Percentiles rank a stretch among this genome's conserved stretches.
Evolutionary conservation across 92 coral and sea anemone species (phyloP).

Genomic region (Meandrina meandrites): DNA sequence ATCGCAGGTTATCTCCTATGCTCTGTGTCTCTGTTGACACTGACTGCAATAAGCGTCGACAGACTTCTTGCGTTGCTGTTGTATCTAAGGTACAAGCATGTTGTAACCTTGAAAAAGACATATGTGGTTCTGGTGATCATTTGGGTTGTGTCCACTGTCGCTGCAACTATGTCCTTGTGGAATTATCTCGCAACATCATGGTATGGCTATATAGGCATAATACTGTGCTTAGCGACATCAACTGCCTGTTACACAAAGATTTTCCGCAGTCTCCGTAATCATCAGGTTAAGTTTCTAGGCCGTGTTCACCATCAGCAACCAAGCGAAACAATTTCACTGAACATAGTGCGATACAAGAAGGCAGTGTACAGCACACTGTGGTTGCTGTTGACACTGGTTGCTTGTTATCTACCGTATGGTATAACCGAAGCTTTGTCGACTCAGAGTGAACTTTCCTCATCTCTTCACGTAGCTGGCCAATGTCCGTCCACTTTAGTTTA

Average conservation of each 20-base stretch:
- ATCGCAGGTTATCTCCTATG: background rate
- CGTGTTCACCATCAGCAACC: too few relatives aligned
- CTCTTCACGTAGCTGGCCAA: background rate
- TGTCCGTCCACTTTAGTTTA: background rate
- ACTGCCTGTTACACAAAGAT: background rate
- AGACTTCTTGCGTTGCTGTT: constrained; percentile 23
- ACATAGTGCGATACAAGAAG: background rate
- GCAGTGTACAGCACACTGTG: background rate
- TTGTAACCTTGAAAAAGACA: constrained; percentile 13
- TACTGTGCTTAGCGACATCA: background rate
- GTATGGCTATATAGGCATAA: background rate
- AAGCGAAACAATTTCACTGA: background rate
- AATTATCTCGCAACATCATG: background rate
- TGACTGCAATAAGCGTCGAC: constrained; percentile 28
- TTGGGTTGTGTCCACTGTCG: too few relatives aligned
- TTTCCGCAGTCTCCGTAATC: background rate
- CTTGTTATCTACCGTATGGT: background rate
- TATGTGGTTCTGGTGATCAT: too few relatives aligned
- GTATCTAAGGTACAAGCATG: constrained; percentile 13
- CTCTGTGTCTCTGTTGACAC: background rate
- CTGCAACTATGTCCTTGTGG: background rate
- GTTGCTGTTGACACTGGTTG: background rate
- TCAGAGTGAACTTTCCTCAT: background rate
- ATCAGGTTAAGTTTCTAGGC: too few relatives aligned
- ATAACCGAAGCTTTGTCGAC: constrained; percentile 2